These are phyloP conservation scores for Allacma fusca DNA, from an alignment of 2,888 invertebrate genomes.

Conservation along the genomic window DNA sequence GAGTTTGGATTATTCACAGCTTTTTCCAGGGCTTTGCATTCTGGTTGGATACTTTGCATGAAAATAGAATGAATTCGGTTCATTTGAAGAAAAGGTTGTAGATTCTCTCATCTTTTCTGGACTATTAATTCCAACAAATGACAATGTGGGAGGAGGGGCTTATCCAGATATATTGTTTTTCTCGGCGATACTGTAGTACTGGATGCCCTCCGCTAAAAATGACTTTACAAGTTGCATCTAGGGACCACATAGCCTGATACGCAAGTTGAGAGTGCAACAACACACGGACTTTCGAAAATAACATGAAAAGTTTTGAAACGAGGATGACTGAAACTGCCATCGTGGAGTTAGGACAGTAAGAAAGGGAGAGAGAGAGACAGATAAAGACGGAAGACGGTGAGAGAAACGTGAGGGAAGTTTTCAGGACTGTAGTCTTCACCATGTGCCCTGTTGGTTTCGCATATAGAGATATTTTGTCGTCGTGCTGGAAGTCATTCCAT, in stretches of 20 bases:
- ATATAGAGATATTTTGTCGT: background rate
- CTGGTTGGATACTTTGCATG: background rate
- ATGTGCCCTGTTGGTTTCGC: background rate
- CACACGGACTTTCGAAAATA: background rate
- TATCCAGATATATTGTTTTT: too few relatives aligned
- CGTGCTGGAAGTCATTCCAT: background rate
- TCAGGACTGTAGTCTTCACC: background rate
- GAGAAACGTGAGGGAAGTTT: constrained; percentile 9
- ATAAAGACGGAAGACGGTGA: background rate
- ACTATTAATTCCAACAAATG: constrained; percentile 26
- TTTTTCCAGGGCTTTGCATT: background rate
- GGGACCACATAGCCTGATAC: too few relatives aligned
- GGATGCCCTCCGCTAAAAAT: too few relatives aligned
- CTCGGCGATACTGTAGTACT: too few relatives aligned
- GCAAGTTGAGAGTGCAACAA: background rate
- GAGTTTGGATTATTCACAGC: background rate
- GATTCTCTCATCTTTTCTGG: constrained; percentile 26
- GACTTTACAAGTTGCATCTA: too few relatives aligned
- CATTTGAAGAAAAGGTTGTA: constrained; percentile 15
- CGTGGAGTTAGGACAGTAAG: background rate
- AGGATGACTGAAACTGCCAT: constrained; percentile 4
- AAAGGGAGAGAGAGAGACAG: background rate
- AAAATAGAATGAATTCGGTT: background rate
- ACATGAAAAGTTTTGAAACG: constrained; percentile 12
- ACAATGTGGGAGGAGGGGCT: background rate